Base-by-base conservation (phyloP, 2,888 invertebrate genomes). In the Lasioglossum morio region DNA sequence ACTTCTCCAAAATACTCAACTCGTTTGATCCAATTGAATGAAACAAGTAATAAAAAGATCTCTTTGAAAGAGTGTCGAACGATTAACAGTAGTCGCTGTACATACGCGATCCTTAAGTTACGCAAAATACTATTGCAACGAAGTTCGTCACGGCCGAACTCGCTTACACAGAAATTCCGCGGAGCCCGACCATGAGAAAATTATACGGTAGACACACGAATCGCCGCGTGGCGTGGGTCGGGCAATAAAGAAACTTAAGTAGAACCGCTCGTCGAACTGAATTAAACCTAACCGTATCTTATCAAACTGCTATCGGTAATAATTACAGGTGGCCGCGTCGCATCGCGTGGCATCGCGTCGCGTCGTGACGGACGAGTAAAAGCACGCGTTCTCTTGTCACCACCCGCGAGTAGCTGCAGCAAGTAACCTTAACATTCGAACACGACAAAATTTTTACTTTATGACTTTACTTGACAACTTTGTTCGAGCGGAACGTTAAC, bases 381-480 rank as follows among this genome's bases (percentile, higher is more conserved):
- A 69, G 16, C 72, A 46, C 69, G 40, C 53, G 60, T 46, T 72
- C 23, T 69, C 60, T 69, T 81, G 37, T 48, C 57, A 48, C 43
- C 57, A 48, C 43, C 84, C 60, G 40, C 79, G 63, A 34, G 57
- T 84, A 34, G 46, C 69, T 48, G n/a, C n/a, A n/a, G 57, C 8
- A 12, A 57, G 10, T 57, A 57, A n/a, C 57, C n/a, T 57, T 12
- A 12, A 57, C 10, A n/a, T 12, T n/a, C 57, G 10, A 3, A 57
- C 57, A 57, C 0, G n/a, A 57, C 4, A 4, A n/a, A 4, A 57
- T n/a, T n/a, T 57, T 57, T 57, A 12, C n/a, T n/a, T 57, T 10
- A 12, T 57, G 4, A 10, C 57, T 1, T n/a, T 10, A 2, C 30
- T 34, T 37, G 4, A 37, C 2, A 53, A 53, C 0, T 53, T 48